Evolutionary conservation across 1,140 invertebrate genomes (phyloP), one percentile per base, ranked within the genome.

Genomic region (Leptoteleia sp.): DNA sequence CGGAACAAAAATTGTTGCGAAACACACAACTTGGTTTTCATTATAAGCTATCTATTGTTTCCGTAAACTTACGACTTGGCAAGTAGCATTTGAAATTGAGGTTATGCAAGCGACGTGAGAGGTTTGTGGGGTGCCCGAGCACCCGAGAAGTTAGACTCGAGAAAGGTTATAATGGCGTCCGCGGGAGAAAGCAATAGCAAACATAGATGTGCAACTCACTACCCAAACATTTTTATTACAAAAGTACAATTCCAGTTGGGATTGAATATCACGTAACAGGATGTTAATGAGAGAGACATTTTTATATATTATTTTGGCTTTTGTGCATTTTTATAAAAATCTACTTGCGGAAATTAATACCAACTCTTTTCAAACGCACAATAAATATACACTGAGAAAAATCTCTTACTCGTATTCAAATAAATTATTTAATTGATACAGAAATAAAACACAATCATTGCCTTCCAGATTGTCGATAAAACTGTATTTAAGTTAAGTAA

Each of bases 1-100:
- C 38, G 33, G 31, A 67, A 75, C 61, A 67, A 67, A 67, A 75
- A 75, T 75, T 13, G 61, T 67, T 75, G 61, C 38, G 71, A 65
- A 67, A n/a, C n/a, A 59, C 62, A 65, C 61, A 75, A 75, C 61
- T 75, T 59, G 71, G 71, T 67, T 75, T 67, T 67, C 71, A 65
- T 75, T 54, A 67, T 67, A 67, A 67, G 71, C 71, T 45, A 65
- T 65, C 71, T 45, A 75, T 67, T 75, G 71, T 75, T 75, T 75
- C 71, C 52, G 31, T 17, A 65, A 75, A 75, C 71, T 75, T 75
- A 67, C 62, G 54, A 75, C 71, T 75, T 61, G 71, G 54, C 54
- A 75, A 75, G 61, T 75, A 75, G 61, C 45, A 48, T 64, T 75
- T 37, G 35, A 59, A 45, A 75, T 75, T 52, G 70, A 65, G 59